These are phyloP conservation scores for Arnoldichthys spilopterus DNA, from an alignment of 2,797 vertebrate species.

Conservation along the genomic window DNA sequence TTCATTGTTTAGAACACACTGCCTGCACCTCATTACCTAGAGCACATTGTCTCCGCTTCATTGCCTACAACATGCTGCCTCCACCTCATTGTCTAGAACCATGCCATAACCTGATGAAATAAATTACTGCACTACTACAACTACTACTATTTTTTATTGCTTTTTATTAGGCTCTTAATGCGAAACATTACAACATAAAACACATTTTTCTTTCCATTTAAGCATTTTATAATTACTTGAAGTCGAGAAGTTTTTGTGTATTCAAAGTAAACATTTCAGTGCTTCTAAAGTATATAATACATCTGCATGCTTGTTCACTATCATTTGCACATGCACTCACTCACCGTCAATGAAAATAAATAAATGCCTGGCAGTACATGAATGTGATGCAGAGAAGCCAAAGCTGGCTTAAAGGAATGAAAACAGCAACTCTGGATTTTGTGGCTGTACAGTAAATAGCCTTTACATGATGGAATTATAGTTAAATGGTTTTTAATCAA, in stretches of 20 bases:
- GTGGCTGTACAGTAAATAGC: not conserved
- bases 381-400: too few species aligned
- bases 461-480: conserved; percentile 41
- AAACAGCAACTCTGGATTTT: not conserved
- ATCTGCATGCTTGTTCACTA: too few species aligned
- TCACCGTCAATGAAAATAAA: not conserved
- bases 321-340: too few species aligned
- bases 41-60: too few species aligned
- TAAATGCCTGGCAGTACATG: conserved; percentile 2
- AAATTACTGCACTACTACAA: conserved; percentile 4
- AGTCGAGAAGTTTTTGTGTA: too few species aligned
- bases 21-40: too few species aligned
- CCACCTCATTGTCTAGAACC: not conserved
- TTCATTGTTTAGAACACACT: too few species aligned
- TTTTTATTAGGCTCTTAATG: not conserved
- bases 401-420: not conserved
- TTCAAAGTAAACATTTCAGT: conserved; percentile 35
- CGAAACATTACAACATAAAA: not conserved
- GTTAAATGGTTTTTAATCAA: conserved; percentile 52
- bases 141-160: too few species aligned
- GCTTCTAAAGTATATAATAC: not conserved
- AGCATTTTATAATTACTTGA: conserved; percentile 24
- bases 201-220: conserved; percentile 3
- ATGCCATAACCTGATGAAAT: not conserved
- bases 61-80: too few species aligned